Conservation (phyloP, 2,113 vertebrate species). For the Amphilophus citrinellus region DNA sequence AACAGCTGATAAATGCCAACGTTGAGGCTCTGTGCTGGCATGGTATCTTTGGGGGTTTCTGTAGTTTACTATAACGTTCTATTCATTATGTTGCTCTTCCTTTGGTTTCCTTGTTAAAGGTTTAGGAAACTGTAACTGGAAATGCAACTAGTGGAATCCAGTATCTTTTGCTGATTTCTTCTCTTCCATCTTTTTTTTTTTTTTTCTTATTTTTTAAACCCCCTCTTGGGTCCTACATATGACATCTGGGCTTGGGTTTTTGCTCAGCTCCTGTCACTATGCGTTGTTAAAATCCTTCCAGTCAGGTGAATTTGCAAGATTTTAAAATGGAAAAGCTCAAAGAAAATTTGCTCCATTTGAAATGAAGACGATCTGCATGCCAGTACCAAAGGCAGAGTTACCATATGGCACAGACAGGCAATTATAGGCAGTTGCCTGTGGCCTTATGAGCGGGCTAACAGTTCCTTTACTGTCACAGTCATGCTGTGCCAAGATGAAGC, state of each 20-base stretch:
- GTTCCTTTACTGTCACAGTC: constrained; percentile 27
- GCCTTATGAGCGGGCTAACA: constrained; percentile 27
- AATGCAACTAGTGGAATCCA: constrained; percentile 15
- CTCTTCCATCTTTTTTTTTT: neutral
- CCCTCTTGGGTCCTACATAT: neutral
- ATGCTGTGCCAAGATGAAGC: neutral
- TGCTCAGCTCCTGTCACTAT: constrained; percentile 9
- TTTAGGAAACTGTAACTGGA: neutral
- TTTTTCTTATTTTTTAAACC: neutral
- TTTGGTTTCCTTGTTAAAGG: constrained; percentile 12
- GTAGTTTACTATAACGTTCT: neutral
- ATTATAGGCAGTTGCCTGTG: constrained; percentile 47
- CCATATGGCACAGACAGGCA: constrained; percentile 49
- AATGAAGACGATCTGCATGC: constrained; percentile 15
- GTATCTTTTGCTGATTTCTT: neutral
- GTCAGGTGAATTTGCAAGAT: constrained; percentile 29
- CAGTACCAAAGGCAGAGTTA: constrained; percentile 6
- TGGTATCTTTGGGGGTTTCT: neutral
- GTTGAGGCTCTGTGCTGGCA: constrained; percentile 4
- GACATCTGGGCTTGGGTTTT: neutral
- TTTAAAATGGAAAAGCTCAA: constrained; percentile 32
- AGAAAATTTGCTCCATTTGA: constrained; percentile 29
- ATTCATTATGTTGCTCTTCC: neutral
- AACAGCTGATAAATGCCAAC: constrained; percentile 62
- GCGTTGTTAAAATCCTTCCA: constrained; percentile 8